A percentile compares a stretch with the other conserved stretches of the same genome.
phyloP scores from a whole-genome alignment of 2,797 vertebrate genomes.

The Sebastes diploproa region DNA sequence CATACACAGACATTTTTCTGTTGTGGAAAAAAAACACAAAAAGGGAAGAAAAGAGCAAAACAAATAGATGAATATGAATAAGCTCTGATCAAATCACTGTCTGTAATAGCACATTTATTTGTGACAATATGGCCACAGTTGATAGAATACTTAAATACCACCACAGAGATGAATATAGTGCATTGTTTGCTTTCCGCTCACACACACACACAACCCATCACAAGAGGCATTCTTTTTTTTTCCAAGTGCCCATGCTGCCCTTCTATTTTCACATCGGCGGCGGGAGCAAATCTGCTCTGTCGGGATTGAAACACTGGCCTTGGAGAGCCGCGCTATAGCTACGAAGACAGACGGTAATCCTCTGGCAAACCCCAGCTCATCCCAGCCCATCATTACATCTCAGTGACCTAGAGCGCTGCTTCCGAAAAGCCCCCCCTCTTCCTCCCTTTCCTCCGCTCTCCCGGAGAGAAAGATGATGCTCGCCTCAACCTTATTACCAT shows the following conservation, averaged over 20 bases:
- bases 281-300: conserved; percentile 59
- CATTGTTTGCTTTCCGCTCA: conserved; percentile 30
- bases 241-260: conserved; percentile 18
- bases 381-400: conserved; percentile 71
- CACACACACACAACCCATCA: not conserved
- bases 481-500: conserved; percentile 69
- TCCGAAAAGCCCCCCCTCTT: not conserved
- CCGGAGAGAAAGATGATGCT: conserved; percentile 46
- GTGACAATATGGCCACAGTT: conserved; percentile 1
- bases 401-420: conserved; percentile 57
- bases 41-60: not conserved
- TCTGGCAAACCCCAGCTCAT: conserved; percentile 73
- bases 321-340: conserved; percentile 41
- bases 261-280: conserved; percentile 52
- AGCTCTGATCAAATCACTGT: not conserved
- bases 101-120: not conserved
- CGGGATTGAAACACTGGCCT: conserved; percentile 65
- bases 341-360: conserved; percentile 72
- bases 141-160: not conserved
- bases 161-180: not conserved
- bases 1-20: not conserved
- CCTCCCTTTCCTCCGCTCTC: not conserved
- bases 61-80: not conserved
- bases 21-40: not conserved
- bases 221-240: conserved; percentile 1